phyloP scores from a whole-genome alignment of 2,797 vertebrate genomes.

The Mormyrus proboscirostris region DNA sequence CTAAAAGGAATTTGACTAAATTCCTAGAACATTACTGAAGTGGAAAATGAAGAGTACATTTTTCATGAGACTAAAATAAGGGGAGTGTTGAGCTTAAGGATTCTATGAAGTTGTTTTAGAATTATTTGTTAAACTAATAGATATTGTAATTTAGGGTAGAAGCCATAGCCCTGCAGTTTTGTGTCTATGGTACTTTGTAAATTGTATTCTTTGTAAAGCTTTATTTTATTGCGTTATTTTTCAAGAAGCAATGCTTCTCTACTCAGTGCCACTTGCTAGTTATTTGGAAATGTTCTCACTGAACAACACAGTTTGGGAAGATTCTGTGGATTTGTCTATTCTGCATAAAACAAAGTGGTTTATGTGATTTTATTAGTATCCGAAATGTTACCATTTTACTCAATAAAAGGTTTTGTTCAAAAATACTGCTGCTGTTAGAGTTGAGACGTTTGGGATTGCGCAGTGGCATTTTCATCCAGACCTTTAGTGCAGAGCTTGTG shows the following conservation, averaged over 20 bases:
- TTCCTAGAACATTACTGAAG: background rate
- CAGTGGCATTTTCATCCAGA: background rate
- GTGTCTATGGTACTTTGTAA: background rate
- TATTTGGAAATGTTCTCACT: background rate
- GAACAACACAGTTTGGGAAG: background rate
- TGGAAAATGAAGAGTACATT: background rate
- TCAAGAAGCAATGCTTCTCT: background rate
- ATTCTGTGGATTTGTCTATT: background rate
- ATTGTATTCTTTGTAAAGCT: background rate
- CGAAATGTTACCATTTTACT: background rate
- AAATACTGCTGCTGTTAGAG: background rate
- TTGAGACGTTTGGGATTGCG: background rate
- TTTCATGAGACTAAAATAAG: background rate
- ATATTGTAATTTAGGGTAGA: background rate
- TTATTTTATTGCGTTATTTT: background rate
- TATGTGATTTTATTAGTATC: background rate
- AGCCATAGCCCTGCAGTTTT: background rate
- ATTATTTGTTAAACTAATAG: background rate
- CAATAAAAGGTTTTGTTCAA: constrained; percentile 6
- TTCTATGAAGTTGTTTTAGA: background rate
- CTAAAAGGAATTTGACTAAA: background rate
- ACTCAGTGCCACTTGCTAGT: background rate
- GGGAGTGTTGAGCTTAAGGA: background rate
- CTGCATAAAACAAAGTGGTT: background rate
- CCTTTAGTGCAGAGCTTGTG: background rate